Base-by-base conservation (phyloP, 2,797 vertebrate species). In the Borostomias antarcticus region DNA sequence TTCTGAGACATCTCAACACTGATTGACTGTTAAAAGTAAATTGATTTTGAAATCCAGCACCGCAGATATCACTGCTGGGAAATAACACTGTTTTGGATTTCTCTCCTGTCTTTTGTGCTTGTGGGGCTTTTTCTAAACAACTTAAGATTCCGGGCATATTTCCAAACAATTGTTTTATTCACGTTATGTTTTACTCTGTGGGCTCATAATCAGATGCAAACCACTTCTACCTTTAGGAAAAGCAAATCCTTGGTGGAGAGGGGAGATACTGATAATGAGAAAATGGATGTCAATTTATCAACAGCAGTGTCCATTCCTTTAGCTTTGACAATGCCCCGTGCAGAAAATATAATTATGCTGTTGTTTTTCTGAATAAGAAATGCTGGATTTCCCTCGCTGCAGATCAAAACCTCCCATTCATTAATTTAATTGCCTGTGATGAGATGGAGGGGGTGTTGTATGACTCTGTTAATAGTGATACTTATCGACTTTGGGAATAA, bases 351-450 rank as follows among this genome's bases (percentile, higher is more conserved):
- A 88, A 89, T 90, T 87, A 85, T 85, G 79, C 75, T 77, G 84
- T 85, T 86, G 82, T 82, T 84, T n/a, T 86, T 89, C 84, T 76
- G 79, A 85, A 78, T 73, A 26, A 51, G n/a, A 73, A 80, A 70
- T 69, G 64, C 72, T 64, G 74, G 77, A 78, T 83, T 78, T 75
- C 74, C 73, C 75, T 73, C 66, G 61, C 21, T 57, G 23, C 10
- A 67, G 78, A 88, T 78, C 67, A 85, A 89, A 86, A 86, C 66
- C 45, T 58, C 82, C 88, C 88, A 82, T 87, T 92, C 87, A 89
- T 94, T 89, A 87, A 74, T 76, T 43, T 87, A 91, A 87, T 84
- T 91, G 85, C 89, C 84, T 77, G 63, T 69, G 71, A 82, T 78
- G 84, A 91, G 80, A 88, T 89, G 85, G 72, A 50, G 62, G 72